Evolutionary conservation across 1,140 invertebrate genomes (phyloP), one percentile per base, ranked within the genome.

Genomic region (Magallana gigas): DNA sequence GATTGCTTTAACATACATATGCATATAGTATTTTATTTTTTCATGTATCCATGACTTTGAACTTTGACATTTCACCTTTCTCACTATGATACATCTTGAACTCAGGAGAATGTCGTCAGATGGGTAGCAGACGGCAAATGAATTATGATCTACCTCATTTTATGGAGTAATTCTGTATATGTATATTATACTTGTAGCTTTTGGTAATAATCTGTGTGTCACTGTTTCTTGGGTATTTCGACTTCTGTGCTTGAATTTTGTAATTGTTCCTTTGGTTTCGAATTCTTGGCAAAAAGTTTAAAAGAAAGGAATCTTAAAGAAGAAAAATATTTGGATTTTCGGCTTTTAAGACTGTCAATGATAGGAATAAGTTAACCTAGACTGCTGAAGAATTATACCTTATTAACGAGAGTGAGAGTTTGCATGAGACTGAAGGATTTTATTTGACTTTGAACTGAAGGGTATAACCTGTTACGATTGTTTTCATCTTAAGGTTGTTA

Each of bases 131-230:
- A 76, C 68, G 68, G 36, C 68, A 76, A 76, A 29, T 76, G 68
- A 76, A 76, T 76, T 76, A 76, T 76, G 68, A 76, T 76, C 68
- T 76, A 76, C 68, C 68, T 76, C 68, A 76, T 76, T 76, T 76
- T 62, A 36, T 36, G 23, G 68, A 76, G 68, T 76, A 76, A 76
- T 36, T 76, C 68, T 76, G 68, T 76, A 76, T 76, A 36, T 76
- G 23, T 76, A 16, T 18, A 36, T 76, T 29, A 76, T 76, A 36
- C 68, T 29, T 76, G 36, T 76, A 76, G 68, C 68, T 76, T 48
- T 76, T 76, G 68, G 68, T 76, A 76, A 76, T 76, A 76, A 29
- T 71, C 23, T 76, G 11, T 76, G 68, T 76, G 23, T 23, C 23
- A 76, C 68, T 76, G 68, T 76, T 76, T 76, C 68, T 76, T 76